Evolutionary conservation across 2,797 vertebrate genomes (phyloP).

Genomic region (Scomberomorus guttatus): DNA sequence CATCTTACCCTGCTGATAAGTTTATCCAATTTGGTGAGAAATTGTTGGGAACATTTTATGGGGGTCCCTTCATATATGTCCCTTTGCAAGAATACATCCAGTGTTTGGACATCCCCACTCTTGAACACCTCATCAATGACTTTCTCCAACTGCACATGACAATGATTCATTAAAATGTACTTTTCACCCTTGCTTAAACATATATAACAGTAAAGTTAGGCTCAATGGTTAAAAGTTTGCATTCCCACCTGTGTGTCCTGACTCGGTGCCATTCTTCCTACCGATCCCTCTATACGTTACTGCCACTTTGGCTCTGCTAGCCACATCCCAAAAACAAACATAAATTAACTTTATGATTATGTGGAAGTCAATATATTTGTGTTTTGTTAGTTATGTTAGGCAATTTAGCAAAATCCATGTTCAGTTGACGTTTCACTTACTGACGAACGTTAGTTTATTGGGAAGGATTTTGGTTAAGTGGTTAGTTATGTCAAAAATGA

Average conservation of each 20-base stretch:
- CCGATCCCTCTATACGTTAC: neutral
- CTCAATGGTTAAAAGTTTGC: neutral
- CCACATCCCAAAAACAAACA: neutral
- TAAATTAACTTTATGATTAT: neutral
- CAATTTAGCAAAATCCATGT: no score
- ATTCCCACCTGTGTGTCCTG: conserved; percentile 70
- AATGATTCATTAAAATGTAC: neutral
- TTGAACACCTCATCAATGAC: conserved; percentile 87
- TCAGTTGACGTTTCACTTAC: neutral
- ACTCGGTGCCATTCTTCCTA: conserved; percentile 65
- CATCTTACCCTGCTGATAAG: conserved; percentile 89
- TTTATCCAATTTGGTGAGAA: conserved; percentile 91
- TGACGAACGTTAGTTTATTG: no score
- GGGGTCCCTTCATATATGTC: conserved; percentile 71
- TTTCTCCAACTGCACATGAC: conserved; percentile 87
- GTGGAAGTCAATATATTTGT: neutral
- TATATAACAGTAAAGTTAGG: neutral
- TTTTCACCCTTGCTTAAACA: neutral
- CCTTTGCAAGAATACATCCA: conserved; percentile 86
- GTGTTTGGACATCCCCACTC: conserved; percentile 81
- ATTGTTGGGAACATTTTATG: conserved; percentile 91
- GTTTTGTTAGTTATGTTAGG: no score
- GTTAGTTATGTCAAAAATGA: neutral
- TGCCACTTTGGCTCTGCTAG: neutral
- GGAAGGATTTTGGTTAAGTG: no score